These are phyloP conservation scores for Garra rufa DNA, from an alignment of 2,113 vertebrate genomes.

Conservation along the genomic window DNA sequence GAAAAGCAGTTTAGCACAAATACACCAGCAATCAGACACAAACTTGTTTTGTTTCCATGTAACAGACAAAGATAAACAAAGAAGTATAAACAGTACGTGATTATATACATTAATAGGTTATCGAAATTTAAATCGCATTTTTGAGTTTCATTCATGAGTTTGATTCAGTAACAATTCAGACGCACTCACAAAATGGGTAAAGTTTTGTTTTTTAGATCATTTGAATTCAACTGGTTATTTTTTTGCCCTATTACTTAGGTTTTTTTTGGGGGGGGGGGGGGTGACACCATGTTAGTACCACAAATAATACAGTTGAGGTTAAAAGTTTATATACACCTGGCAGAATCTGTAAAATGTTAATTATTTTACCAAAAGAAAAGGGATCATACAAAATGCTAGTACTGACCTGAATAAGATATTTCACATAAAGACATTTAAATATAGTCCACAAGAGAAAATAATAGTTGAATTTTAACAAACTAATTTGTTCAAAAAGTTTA, in stretches of 20 bases:
- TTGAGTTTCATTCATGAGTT: neutral
- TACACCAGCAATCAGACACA: neutral
- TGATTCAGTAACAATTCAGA: neutral
- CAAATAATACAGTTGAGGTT: slow-evolving; percentile 9
- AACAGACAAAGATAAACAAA: neutral
- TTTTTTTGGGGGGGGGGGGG: neutral
- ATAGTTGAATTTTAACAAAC: no score
- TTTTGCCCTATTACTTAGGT: neutral
- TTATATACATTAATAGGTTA: neutral
- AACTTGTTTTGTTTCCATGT: neutral
- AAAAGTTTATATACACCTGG: no score
- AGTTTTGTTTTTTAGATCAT: neutral
- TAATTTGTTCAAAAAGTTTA: no score
- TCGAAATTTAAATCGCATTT: neutral
- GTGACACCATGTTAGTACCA: slow-evolving; percentile 22
- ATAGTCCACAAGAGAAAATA: no score
- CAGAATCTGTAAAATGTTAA: no score
- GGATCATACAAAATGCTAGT: no score
- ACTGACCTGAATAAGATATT: no score
- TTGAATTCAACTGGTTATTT: neutral
- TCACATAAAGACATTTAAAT: no score
- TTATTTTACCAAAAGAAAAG: no score
- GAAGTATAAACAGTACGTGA: neutral
- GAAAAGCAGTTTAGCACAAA: neutral
- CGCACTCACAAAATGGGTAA: neutral